Percentiles rank a stretch among this genome's conserved stretches.
Conservation (phyloP, 2,888 invertebrate species). For the Mesorhabditis spiculigera region DNA sequence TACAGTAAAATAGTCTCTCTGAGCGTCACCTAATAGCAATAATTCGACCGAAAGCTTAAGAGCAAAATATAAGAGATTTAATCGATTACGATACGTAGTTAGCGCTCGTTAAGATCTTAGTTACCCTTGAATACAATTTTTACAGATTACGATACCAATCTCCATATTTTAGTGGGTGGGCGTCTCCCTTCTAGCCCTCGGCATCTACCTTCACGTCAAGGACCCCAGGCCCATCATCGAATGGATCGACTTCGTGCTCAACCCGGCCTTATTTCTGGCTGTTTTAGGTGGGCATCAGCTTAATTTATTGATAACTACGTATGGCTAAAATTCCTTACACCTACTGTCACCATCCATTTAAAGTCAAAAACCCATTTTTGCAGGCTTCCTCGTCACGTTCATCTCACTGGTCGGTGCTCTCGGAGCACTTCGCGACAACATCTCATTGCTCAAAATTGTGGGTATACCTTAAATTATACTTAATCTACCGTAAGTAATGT, state of each 20-base stretch:
- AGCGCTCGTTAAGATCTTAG: no score
- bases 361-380: neutral
- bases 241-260: slow-evolving; percentile 49
- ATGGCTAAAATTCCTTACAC: neutral
- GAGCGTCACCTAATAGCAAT: slow-evolving; percentile 8
- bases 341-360: neutral
- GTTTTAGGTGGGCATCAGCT: slow-evolving; percentile 23
- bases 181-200: slow-evolving; percentile 48
- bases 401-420: slow-evolving; percentile 52
- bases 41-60: slow-evolving; percentile 12
- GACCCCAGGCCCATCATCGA: slow-evolving; percentile 50
- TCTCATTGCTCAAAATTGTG: slow-evolving; percentile 53
- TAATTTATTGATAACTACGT: no score
- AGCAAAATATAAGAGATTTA: no score
- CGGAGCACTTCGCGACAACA: slow-evolving; percentile 56
- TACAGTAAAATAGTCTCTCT: slow-evolving; percentile 6
- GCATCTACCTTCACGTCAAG: slow-evolving; percentile 56
- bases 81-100: no score
- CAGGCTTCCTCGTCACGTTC: slow-evolving; percentile 42
- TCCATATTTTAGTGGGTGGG: slow-evolving; percentile 48
- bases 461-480: slow-evolving; percentile 10
- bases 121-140: no score
- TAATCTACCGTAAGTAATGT: neutral
- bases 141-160: neutral
- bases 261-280: slow-evolving; percentile 49